Evolutionary conservation across 1,140 invertebrate genomes (phyloP), one percentile per base, ranked within the genome.

Genomic region (Pomacea maculata): DNA sequence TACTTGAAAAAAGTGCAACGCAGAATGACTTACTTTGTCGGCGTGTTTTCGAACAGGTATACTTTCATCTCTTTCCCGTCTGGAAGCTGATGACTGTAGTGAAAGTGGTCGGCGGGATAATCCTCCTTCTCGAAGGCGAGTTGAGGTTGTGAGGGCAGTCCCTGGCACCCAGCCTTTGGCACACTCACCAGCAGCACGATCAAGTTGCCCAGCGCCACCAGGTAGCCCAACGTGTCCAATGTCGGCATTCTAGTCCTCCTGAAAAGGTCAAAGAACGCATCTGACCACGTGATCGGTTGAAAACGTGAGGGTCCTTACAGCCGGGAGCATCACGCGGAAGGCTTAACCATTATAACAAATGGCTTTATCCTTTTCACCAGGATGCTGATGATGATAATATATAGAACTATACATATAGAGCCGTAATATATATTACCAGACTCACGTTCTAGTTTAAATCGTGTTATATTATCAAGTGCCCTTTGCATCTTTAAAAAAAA

Each of bases 191-290:
- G 67, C 21, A 76, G 63, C 57, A 81, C 79, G 65, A 81, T 65
- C 63, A 83, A 55, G n/a, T 64, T 78, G 25, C 67, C 63, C 70
- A 80, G 65, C n/a, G 79, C 68, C 65, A 80, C 57, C 74, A 71
- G 55, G 54, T 70, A 73, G 52, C 73, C 71, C 45, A 72, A 72
- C 57, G 75, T 77, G 74, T 67, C 75, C 29, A 67, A 72, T 78
- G 71, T 72, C 70, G 75, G 79, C 82, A 83, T 83, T 72, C 57
- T 83, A 80, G 76, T 80, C 76, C 74, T 72, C 79, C 79, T 83
- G 75, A 19, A 80, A 45, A 75, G 64, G 17, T 63, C 21, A 73
- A 34, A 34, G 19, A 73, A 25, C 34, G 34, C 54, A 11, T 70
- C n/a, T 45, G 11, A 61, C 11, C 57, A 17, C 57, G 11, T 17